Percentiles rank a stretch among this genome's conserved stretches.
These are phyloP conservation scores for Olivierus martensii DNA, from an alignment of 1,140 invertebrate species.

Conservation along the genomic window DNA sequence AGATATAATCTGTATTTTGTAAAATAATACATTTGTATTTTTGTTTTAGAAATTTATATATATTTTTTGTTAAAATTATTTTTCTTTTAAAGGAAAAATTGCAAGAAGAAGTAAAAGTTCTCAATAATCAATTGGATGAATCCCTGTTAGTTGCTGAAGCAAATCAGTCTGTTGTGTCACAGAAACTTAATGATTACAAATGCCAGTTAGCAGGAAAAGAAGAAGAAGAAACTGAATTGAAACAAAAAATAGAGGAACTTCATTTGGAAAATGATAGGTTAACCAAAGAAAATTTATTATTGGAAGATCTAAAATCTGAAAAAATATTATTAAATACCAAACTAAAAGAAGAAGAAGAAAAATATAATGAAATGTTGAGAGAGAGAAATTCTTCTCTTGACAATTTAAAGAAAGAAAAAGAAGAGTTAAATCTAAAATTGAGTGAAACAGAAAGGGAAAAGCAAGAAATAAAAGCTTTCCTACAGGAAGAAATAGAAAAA, in stretches of 20 bases:
- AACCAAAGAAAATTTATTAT: conserved; percentile 17
- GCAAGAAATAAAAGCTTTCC: conserved; percentile 15
- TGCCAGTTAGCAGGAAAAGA: conserved; percentile 9
- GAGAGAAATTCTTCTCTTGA: conserved; percentile 10
- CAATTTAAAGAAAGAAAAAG: conserved; percentile 20
- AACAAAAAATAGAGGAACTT: conserved; percentile 13
- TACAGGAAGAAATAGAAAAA: conserved; percentile 21
- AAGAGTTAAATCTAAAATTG: conserved; percentile 16
- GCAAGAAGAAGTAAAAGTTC: conserved; percentile 12
- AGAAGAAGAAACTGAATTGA: conserved; percentile 9
- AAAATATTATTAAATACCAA: conserved; percentile 26
- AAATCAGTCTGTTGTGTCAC: conserved; percentile 28
- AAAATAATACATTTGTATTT: too few species aligned
- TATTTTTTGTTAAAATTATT: neutral
- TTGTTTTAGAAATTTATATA: neutral
- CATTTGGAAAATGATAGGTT: conserved; percentile 22
- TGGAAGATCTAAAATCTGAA: conserved; percentile 39
- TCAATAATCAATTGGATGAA: conserved; percentile 23
- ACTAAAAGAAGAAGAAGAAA: conserved; percentile 25
- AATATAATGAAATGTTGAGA: conserved; percentile 19
- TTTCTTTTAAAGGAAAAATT: conserved; percentile 4
- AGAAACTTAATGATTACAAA: conserved; percentile 31
- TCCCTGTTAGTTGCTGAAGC: conserved; percentile 26
- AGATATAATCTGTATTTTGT: too few species aligned
- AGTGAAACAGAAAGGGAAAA: conserved; percentile 18